Base-by-base conservation (phyloP, 2,888 invertebrate species). In the Stenotaenia linearis region DNA sequence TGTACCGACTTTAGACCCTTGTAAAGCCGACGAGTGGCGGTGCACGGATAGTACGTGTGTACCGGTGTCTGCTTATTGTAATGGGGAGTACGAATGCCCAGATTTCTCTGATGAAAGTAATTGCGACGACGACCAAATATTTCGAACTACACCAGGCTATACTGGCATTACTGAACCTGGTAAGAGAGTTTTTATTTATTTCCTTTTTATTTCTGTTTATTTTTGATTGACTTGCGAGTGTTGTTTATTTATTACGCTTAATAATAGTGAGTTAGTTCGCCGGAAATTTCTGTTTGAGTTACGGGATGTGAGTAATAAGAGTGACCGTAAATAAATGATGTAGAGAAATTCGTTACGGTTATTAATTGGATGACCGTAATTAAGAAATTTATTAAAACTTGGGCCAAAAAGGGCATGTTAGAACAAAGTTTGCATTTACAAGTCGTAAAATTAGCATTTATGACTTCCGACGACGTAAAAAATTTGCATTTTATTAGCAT, bases 11-110 rank as follows among this genome's bases (percentile, higher is more conserved):
- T 32, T 25, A 45, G 45, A 10, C 45, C 40, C 45, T 23, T 77
- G 77, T 45, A 25, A 18, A 25, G 61, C 12, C 25, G 45, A 50
- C 32, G 87, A 89, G 84, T 93, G 92, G 87, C 90, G 90, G 82
- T 94, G 94, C 86, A 88, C 86, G 82, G 87, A 90, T 83, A 90
- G 90, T 21, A 83, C 85, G 79, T 93, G 93, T 84, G 88, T 92
- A 82, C 86, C 89, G 80, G 85, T 84, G n/a, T 86, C 87, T n/a
- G 90, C 90, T 83, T 86, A 87, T 79, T 94, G 94, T 84, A 90
- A 93, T 84, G 87, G 88, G 76, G 87, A 87, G 80, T 88, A 89
- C 83, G 92, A 93, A 88, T 93, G 93, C 84, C 85, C 86, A 75
- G 88, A 90, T 84, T 88, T 88, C 79, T 88, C 88, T 74, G 91